A percentile compares a stretch with the other conserved stretches of the same genome.
phyloP scores from a whole-genome alignment of 92 coral and sea anemone genomes.

The Bergia sp. region DNA sequence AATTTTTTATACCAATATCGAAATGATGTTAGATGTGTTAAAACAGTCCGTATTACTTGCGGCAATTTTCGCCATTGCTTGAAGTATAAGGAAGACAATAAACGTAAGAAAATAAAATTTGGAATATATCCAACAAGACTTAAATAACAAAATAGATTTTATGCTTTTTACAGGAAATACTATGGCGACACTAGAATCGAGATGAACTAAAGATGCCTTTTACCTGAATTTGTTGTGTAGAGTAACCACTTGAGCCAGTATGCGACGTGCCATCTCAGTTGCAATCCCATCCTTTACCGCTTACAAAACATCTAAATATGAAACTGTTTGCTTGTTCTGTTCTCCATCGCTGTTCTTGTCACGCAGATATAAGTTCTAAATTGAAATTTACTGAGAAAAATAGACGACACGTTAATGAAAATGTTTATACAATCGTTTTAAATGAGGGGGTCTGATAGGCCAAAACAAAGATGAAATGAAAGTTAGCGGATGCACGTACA shows the following conservation, averaged over 20 bases:
- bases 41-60: not conserved
- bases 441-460: not conserved
- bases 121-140: no score
- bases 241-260: not conserved
- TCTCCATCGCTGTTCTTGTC: not conserved
- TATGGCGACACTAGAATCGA: not conserved
- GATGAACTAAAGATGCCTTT: not conserved
- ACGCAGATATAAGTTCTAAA: not conserved
- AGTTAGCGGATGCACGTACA: conserved; percentile 17
- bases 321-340: not conserved
- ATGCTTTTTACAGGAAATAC: not conserved
- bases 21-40: no score
- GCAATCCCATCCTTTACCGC: not conserved
- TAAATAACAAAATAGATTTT: no score
- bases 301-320: no score
- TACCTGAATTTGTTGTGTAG: not conserved
- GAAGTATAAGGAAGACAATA: not conserved
- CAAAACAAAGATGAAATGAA: conserved; percentile 6
- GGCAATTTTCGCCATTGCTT: not conserved
- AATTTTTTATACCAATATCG: not conserved
- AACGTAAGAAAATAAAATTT: no score
- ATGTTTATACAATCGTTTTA: not conserved
- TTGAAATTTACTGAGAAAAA: not conserved
- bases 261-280: not conserved
- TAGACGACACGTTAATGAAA: not conserved